Evolutionary conservation across 2,888 invertebrate genomes (phyloP), one percentile per base, ranked within the genome.

Genomic region (Brachyptera putata): DNA sequence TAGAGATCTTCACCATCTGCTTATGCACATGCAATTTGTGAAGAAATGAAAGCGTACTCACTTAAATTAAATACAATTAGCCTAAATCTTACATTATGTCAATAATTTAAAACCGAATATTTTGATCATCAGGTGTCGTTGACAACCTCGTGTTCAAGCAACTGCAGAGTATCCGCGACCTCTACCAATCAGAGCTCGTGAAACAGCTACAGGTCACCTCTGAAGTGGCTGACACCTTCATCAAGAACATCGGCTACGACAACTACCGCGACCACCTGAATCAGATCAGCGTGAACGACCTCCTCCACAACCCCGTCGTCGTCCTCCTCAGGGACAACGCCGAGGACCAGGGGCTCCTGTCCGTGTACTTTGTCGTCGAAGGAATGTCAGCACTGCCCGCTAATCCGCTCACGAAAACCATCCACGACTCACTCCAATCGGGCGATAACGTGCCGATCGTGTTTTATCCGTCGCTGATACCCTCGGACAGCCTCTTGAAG

Each of bases 181-280:
- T 24, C 46, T 46, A 46, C 24, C 22, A 22, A 4, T 21, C 46
- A 4, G 46, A 46, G 46, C 46, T 46, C 5, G 46, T 46, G 11
- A 46, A 46, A n/a, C 21, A 21, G 21, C 24, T 46, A 46, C 18
- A 46, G 13, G 24, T 46, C 46, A 46, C 21, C 21, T 22, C 46
- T 2, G 3, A 21, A 7, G 9, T 46, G 11, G 46, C 46, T 24
- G 46, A 46, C 46, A 24, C 21, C 18, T 21, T 46, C 4, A 24
- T 46, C 22, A 22, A 21, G 5, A 46, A 46, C 46, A 16, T 46
- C 46, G 46, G 46, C 46, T 46, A 24, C 24, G 46, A 46, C 46
- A 24, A 24, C 11, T 46, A 46, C 46, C 3, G 46, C 9, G n/a
- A 21, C 9, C 46, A 24, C 21, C 36, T 53, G 18, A 18, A 36